Evolutionary conservation across 1,140 invertebrate genomes (phyloP).

Genomic region (Carposina sasakii): DNA sequence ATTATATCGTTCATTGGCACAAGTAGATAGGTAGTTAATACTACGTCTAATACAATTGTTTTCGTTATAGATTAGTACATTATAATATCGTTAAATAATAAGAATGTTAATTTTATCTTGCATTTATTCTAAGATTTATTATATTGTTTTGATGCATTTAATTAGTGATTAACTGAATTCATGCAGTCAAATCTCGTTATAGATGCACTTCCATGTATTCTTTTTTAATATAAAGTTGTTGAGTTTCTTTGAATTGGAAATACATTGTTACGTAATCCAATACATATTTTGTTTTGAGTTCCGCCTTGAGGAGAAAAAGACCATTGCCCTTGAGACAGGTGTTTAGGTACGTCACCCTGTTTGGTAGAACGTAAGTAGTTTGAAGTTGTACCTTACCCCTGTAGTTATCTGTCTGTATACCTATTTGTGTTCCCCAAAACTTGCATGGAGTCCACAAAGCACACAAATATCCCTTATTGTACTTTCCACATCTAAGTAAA

Average conservation of each 20-base stretch:
- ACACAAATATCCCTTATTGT: no score
- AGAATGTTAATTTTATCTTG: not conserved
- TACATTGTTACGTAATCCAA: no score
- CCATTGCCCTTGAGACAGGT: constrained; percentile 28
- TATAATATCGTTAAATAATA: not conserved
- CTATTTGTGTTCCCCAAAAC: constrained; percentile 21
- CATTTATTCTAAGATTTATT: constrained; percentile 23
- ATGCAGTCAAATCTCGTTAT: constrained; percentile 73
- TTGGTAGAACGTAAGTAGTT: constrained; percentile 49
- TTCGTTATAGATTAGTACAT: not conserved
- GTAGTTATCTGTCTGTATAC: constrained; percentile 38
- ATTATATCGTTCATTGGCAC: constrained; percentile 61
- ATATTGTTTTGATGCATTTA: not conserved
- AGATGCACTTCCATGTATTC: constrained; percentile 21
- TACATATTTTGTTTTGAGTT: not conserved
- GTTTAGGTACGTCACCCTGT: constrained; percentile 30
- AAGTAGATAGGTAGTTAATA: constrained; percentile 47
- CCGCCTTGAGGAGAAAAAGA: constrained; percentile 44
- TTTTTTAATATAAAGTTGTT: no score
- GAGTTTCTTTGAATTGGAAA: no score
- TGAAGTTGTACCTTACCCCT: constrained; percentile 41
- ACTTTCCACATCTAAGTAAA: no score
- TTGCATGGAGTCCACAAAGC: no score
- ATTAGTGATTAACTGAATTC: constrained; percentile 32
- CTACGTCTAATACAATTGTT: no score